A percentile compares a stretch with the other conserved stretches of the same genome.
These are phyloP conservation scores for Oryzias woworae DNA, from an alignment of 2,113 vertebrate species.

Conservation along the genomic window DNA sequence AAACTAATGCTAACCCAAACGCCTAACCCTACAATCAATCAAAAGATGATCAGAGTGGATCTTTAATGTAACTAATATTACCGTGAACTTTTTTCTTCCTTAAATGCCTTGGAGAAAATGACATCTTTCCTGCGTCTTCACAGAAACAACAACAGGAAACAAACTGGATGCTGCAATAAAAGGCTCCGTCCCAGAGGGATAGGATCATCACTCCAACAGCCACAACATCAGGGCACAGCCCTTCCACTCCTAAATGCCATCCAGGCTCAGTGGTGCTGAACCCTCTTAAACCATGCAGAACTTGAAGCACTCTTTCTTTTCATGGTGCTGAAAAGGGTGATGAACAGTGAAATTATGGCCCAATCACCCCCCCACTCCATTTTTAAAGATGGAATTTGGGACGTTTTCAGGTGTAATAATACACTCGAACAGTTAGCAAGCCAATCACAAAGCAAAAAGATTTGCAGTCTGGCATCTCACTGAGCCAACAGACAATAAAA, in stretches of 20 bases:
- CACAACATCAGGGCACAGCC: slow-evolving; percentile 64
- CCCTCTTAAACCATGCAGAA: slow-evolving; percentile 67
- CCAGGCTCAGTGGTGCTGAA: slow-evolving; percentile 62
- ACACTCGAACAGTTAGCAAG: slow-evolving; percentile 51
- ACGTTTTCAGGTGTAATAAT: slow-evolving; percentile 53
- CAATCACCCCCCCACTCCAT: background rate
- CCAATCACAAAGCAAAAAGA: slow-evolving; percentile 44
- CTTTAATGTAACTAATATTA: background rate
- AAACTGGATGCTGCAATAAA: slow-evolving; percentile 39
- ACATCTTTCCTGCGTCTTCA: slow-evolving; percentile 2
- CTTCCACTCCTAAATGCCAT: slow-evolving; percentile 62
- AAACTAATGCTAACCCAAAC: too few relatives aligned
- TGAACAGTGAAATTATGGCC: slow-evolving; percentile 55
- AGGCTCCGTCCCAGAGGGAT: slow-evolving; percentile 48
- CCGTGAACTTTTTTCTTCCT: background rate
- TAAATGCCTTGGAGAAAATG: background rate
- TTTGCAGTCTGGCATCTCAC: slow-evolving; percentile 54
- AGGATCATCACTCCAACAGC: slow-evolving; percentile 50
- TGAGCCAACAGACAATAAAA: slow-evolving; percentile 65
- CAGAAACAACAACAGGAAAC: slow-evolving; percentile 39
- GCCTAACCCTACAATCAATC: too few relatives aligned
- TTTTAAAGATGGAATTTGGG: slow-evolving; percentile 46
- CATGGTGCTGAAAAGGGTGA: slow-evolving; percentile 36
- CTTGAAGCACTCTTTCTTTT: slow-evolving; percentile 49
- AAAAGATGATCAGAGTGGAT: background rate